Evolutionary conservation across 2,888 invertebrate species (phyloP).

Genomic region (Mechanitis mazaeus): DNA sequence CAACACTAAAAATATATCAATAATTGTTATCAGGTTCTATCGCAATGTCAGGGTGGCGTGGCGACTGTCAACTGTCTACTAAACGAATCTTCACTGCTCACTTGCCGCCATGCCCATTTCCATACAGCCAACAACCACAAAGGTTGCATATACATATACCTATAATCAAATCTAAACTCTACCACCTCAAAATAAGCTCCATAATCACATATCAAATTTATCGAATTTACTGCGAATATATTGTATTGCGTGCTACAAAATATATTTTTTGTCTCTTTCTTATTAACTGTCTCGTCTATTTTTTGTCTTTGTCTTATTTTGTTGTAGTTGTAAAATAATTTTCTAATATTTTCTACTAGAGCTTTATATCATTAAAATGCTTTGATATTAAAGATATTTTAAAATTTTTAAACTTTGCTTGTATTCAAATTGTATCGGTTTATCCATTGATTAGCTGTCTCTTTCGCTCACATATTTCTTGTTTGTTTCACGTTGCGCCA

Average conservation of each 20-base stretch:
- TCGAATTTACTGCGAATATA: conserved; percentile 34
- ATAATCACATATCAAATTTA: conserved; percentile 22
- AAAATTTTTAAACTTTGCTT: background rate
- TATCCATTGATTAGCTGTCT: conserved; percentile 47
- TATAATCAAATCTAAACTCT: conserved; percentile 32
- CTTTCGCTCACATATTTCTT: conserved; percentile 66
- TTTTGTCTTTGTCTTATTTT: conserved; percentile 45
- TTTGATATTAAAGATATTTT: background rate
- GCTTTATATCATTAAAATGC: background rate
- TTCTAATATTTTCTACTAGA: conserved; percentile 16
- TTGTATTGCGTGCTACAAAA: conserved; percentile 40
- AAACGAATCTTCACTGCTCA: conserved; percentile 73
- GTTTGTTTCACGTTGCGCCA: conserved; percentile 71
- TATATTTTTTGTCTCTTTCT: conserved; percentile 52
- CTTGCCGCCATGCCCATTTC: conserved; percentile 74
- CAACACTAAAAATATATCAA: conserved; percentile 48
- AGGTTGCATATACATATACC: conserved; percentile 34
- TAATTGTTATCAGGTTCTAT: conserved; percentile 72
- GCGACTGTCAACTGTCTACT: conserved; percentile 77
- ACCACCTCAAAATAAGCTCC: conserved; percentile 22
- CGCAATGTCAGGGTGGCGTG: conserved; percentile 76
- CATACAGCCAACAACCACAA: conserved; percentile 32
- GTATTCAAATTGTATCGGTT: conserved; percentile 10
- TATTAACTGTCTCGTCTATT: conserved; percentile 35
- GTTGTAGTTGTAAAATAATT: conserved; percentile 34